phyloP scores from a whole-genome alignment of 1,140 invertebrate genomes.

The Riptortus pedestris region DNA sequence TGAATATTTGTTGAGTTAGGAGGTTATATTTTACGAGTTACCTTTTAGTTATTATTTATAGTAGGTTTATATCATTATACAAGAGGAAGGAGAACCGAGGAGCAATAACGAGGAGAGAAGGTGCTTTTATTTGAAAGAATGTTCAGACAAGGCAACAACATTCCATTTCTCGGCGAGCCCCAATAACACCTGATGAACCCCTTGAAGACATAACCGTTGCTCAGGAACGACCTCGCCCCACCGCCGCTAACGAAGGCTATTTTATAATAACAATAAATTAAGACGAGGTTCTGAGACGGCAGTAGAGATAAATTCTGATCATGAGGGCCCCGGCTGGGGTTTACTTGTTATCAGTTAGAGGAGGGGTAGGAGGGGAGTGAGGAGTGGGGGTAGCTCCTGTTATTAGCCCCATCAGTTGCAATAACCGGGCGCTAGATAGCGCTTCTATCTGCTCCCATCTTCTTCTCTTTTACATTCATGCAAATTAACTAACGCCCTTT shows the following conservation, averaged over 20 bases:
- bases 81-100: no score
- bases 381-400: background rate
- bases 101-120: no score
- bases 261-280: constrained; percentile 23
- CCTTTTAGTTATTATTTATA: no score
- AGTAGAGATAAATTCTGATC: constrained; percentile 19
- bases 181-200: background rate
- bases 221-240: background rate
- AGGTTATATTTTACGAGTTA: no score
- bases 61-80: no score
- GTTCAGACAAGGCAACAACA: no score
- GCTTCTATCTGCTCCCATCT: background rate
- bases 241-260: constrained; percentile 4
- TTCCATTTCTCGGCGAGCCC: no score
- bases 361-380: background rate
- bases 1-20: no score
- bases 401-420: background rate
- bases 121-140: no score
- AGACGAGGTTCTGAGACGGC: background rate
- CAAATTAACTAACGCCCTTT: no score
- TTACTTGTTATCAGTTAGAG: constrained; percentile 21
- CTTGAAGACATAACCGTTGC: background rate
- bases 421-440: background rate
- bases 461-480: no score
- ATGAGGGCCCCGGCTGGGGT: background rate